Percentiles rank a stretch among this genome's conserved stretches.
phyloP scores from a whole-genome alignment of 2,888 invertebrate species.

The Drosophila neotestacea region DNA sequence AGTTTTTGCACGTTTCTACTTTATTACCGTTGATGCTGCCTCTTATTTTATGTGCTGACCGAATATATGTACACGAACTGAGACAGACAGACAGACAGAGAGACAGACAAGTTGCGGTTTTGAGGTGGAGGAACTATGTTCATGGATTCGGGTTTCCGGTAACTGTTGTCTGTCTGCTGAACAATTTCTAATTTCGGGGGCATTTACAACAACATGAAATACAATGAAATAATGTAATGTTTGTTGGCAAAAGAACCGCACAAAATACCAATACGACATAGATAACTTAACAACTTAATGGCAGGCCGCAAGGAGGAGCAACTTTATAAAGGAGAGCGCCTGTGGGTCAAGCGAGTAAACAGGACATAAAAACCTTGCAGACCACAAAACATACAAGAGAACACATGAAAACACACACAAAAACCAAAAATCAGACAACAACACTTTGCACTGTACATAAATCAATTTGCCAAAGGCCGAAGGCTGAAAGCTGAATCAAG shows the following conservation, averaged over 20 bases:
- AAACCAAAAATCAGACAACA: conserved; percentile 61
- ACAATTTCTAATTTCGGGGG: conserved; percentile 73
- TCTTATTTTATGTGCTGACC: conserved; percentile 64
- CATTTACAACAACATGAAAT: conserved; percentile 55
- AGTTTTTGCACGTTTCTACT: conserved; percentile 80
- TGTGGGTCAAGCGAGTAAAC: conserved; percentile 45
- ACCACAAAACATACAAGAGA: conserved; percentile 14
- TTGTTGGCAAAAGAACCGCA: conserved; percentile 63
- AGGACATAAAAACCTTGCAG: conserved; percentile 51
- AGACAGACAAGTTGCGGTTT: conserved; percentile 60
- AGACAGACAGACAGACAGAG: conserved; percentile 25
- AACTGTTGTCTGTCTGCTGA: conserved; percentile 22
- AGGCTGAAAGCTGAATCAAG: conserved; percentile 13
- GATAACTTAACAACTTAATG: conserved; percentile 82
- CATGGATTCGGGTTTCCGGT: not conserved
- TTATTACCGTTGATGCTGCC: conserved; percentile 70
- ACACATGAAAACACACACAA: conserved; percentile 12
- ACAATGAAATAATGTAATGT: conserved; percentile 76
- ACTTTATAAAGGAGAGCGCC: conserved; percentile 35
- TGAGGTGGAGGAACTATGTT: conserved; percentile 15
- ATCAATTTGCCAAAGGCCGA: conserved; percentile 59
- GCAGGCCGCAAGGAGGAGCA: conserved; percentile 68
- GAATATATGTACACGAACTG: conserved; percentile 35
- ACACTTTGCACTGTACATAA: conserved; percentile 65
- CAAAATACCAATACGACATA: conserved; percentile 69